Base-by-base conservation (phyloP, 2,113 vertebrate genomes). In the Emydocephalus ijimae region DNA sequence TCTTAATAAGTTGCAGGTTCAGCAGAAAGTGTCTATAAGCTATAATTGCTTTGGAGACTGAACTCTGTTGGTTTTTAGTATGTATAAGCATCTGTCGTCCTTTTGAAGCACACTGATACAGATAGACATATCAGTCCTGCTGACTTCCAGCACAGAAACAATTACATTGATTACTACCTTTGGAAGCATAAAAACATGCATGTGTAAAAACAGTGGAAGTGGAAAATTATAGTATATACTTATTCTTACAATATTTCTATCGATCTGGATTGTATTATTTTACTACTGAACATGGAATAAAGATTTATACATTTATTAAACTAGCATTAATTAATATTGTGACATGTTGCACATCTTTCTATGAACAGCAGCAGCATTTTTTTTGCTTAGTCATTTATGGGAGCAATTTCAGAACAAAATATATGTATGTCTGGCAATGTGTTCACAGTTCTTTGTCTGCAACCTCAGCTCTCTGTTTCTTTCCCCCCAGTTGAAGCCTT, bases 1-100 rank as follows among this genome's bases (percentile, higher is more conserved):
- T 86, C 64, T 90, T 90, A 43, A 24, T 59, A 93, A 64, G 24
- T 6, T 90, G 89, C 56, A 90, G 89, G 90, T 69, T 93, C 92
- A 90, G 89, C 92, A 90, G 45, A 93, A 90, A 86, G 48, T 57
- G 26, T 54, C 92, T 48, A 54, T 56, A 90, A 87, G 48, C 89
- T 81, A 90, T 89, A 87, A 52, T 90, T 87, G 48, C 56, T 52
- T 64, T 86, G 81, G 81, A 90, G 56, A 90, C 89, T 87, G 57
- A 90, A 64, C 56, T 54, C 56, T 54, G 89, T 90, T 43, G 86
- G 43, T 21, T 93, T 93, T 54, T 45, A 87, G 55, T 39, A 34
- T 89, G 45, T 45, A 89, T 45, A 54, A 81, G 55, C 23, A n/a
- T 90, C 88, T 90, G 29, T 90, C 74, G 89, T 90, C 21, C n/a